Conservation (phyloP, 2,113 vertebrate species). For the Tachycineta bicolor region DNA sequence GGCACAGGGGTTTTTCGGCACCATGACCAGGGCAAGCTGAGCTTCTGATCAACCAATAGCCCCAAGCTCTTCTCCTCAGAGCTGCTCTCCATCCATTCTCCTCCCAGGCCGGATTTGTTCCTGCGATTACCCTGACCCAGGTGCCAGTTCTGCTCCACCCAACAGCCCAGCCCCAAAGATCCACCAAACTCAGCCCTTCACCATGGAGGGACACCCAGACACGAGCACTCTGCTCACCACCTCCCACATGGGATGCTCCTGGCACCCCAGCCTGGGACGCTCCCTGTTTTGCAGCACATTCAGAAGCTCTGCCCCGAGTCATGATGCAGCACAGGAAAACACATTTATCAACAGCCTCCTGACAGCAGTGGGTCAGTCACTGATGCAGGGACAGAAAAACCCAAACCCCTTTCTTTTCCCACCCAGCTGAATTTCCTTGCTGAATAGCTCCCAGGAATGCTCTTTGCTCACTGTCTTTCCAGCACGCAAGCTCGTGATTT, state of each 20-base stretch:
- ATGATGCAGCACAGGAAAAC: too few species aligned
- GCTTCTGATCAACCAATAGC: not conserved
- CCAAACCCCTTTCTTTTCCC: not conserved
- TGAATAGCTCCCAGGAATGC: rapidly evolving
- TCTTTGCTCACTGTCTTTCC: not conserved
- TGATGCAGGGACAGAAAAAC: not conserved
- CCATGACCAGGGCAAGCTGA: not conserved
- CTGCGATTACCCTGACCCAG: rapidly evolving
- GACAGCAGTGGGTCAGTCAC: rapidly evolving
- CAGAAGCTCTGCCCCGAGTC: not conserved
- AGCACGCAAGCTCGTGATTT: not conserved
- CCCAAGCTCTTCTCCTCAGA: not conserved
- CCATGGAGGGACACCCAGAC: rapidly evolving
- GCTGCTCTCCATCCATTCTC: not conserved
- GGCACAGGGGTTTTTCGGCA: not conserved
- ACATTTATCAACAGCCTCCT: rapidly evolving
- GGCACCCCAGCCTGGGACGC: too few species aligned
- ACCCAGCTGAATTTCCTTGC: not conserved
- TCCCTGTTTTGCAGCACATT: not conserved
- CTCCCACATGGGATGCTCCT: rapidly evolving
- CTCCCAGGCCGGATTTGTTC: not conserved
- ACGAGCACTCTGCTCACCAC: rapidly evolving
- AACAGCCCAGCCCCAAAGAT: not conserved
- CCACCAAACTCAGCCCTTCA: rapidly evolving
- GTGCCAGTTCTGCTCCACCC: not conserved